These are phyloP conservation scores for Temnothorax curvispinosus DNA, from an alignment of 1,140 invertebrate species.

Conservation along the genomic window DNA sequence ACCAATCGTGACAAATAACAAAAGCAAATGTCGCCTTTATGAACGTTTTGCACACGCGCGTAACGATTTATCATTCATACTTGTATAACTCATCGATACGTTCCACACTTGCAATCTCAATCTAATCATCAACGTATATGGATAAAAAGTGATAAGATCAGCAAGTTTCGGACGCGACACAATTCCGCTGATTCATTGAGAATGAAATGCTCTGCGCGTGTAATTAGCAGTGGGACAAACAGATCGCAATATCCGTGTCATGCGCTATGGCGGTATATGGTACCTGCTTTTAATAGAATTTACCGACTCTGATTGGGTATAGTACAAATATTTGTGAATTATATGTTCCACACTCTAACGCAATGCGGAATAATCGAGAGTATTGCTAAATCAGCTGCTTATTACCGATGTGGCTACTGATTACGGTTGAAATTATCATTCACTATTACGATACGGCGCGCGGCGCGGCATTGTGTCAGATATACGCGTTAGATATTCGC, in stretches of 20 bases:
- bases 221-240: slow-evolving; percentile 62
- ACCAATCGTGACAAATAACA: slow-evolving; percentile 22
- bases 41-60: not conserved
- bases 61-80: slow-evolving; percentile 11
- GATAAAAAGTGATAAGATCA: not conserved
- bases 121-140: not conserved
- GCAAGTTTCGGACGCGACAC: not conserved
- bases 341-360: slow-evolving; percentile 51
- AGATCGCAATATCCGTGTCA: slow-evolving; percentile 33
- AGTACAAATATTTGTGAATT: slow-evolving; percentile 74
- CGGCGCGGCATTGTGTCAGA: not conserved
- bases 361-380: slow-evolving; percentile 66
- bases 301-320: slow-evolving; percentile 55
- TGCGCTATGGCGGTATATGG: not conserved
- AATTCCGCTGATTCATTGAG: slow-evolving; percentile 39
- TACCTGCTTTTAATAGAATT: slow-evolving; percentile 65
- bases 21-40: not conserved
- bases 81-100: not conserved
- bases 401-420: slow-evolving; percentile 72
- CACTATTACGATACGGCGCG: slow-evolving; percentile 1
- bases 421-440: slow-evolving; percentile 69
- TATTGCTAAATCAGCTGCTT: slow-evolving; percentile 77
- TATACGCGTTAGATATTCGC: not conserved
- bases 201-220: slow-evolving; percentile 10
- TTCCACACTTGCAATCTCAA: not conserved